These are phyloP conservation scores for Tokudaia tokunoshimensis DNA, from an alignment of 2,797 vertebrate genomes.

Conservation along the genomic window DNA sequence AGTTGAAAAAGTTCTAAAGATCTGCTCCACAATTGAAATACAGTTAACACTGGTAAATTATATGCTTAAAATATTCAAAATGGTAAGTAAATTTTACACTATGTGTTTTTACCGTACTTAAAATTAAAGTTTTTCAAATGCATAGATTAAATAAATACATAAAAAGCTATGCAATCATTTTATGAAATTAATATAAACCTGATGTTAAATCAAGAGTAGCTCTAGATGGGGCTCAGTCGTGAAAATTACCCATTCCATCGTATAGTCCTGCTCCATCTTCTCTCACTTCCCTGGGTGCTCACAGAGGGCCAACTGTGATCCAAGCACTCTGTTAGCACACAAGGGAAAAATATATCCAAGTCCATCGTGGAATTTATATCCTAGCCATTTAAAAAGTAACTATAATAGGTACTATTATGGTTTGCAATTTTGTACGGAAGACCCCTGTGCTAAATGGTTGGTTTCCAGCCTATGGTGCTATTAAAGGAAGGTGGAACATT, in stretches of 20 bases:
- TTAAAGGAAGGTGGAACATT: background rate
- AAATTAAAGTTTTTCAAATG: background rate
- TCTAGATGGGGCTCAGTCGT: background rate
- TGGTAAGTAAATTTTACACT: background rate
- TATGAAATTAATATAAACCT: slow-evolving; percentile 6
- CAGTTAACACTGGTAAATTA: background rate
- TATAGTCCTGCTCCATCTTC: background rate
- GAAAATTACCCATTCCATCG: background rate
- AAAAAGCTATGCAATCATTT: background rate
- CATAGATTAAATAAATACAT: background rate
- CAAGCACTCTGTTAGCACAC: background rate
- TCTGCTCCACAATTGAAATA: background rate
- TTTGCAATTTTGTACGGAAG: background rate
- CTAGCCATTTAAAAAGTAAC: slow-evolving; percentile 3
- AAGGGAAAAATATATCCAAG: background rate
- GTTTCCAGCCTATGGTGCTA: background rate
- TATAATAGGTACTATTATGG: background rate
- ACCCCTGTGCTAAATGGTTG: background rate
- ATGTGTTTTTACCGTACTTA: background rate
- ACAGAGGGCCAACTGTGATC: background rate
- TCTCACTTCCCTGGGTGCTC: background rate
- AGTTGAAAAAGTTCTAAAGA: background rate
- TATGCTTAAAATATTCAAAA: background rate
- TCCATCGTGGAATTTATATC: background rate
- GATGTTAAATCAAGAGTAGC: background rate